These are phyloP conservation scores for Anagrus nilaparvatae DNA, from an alignment of 1,140 invertebrate species.

Conservation along the genomic window DNA sequence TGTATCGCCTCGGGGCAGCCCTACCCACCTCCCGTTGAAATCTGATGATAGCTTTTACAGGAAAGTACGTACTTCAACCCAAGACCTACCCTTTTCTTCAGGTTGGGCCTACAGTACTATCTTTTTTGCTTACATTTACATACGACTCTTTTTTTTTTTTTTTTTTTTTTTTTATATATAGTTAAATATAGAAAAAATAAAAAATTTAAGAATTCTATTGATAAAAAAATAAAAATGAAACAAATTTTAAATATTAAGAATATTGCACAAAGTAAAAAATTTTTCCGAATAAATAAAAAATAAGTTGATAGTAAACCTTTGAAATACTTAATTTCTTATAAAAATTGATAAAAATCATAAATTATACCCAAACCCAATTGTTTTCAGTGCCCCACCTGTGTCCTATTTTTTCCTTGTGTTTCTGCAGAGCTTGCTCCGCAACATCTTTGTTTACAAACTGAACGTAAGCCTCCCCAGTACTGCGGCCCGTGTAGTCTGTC, in stretches of 20 bases:
- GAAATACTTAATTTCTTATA: conserved; percentile 15
- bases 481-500: conserved; percentile 87
- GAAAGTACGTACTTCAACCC: conserved; percentile 33
- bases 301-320: conserved; percentile 6
- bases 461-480: conserved; percentile 95
- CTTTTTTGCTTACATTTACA: conserved; percentile 41
- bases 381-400: conserved; percentile 81
- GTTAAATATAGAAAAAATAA: conserved; percentile 9
- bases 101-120: conserved; percentile 43
- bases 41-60: conserved; percentile 25
- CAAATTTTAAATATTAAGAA: conserved; percentile 6
- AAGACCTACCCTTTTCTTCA: conserved; percentile 39
- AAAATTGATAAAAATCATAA: conserved; percentile 39
- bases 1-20: conserved; percentile 31
- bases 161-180: no score
- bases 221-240: conserved; percentile 1
- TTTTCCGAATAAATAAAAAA: conserved; percentile 5
- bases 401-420: conserved; percentile 98
- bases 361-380: conserved; percentile 40
- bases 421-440: conserved; percentile 89
- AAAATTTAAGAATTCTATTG: neutral
- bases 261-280: conserved; percentile 4
- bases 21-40: conserved; percentile 41
- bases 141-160: conserved; percentile 26
- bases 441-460: conserved; percentile 91